Percentiles rank a stretch among this genome's conserved stretches.
Conservation (phyloP, 2,113 vertebrate species). For the Centropus bengalensis region DNA sequence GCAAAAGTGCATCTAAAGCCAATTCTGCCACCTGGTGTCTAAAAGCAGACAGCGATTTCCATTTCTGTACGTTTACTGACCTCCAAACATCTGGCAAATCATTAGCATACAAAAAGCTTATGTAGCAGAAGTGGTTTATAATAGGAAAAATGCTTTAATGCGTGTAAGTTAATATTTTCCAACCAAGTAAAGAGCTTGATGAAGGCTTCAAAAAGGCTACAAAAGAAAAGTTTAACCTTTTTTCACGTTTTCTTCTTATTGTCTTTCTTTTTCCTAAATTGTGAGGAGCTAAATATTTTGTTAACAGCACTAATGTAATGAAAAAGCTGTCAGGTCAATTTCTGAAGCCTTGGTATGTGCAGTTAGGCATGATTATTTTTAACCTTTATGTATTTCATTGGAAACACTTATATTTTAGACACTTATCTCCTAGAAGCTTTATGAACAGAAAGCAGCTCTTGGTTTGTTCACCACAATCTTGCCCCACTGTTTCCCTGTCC, state of each 20-base stretch:
- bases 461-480: neutral
- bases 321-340: neutral
- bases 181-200: neutral
- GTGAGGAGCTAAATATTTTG: neutral
- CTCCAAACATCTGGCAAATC: neutral
- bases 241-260: neutral
- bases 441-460: neutral
- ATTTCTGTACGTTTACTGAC: too few species aligned
- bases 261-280: neutral
- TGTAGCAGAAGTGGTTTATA: neutral
- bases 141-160: neutral
- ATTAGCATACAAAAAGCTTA: neutral
- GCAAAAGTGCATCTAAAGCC: neutral
- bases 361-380: neutral
- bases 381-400: neutral
- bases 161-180: neutral
- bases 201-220: neutral
- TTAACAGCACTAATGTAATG: neutral
- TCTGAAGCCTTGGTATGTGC: neutral
- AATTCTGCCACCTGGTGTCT: constrained; percentile 11
- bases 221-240: neutral
- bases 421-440: neutral
- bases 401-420: neutral
- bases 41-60: rapidly evolving
- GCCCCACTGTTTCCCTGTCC: too few species aligned